Conservation (phyloP, 2,113 vertebrate species). For the Barbus barbus region DNA sequence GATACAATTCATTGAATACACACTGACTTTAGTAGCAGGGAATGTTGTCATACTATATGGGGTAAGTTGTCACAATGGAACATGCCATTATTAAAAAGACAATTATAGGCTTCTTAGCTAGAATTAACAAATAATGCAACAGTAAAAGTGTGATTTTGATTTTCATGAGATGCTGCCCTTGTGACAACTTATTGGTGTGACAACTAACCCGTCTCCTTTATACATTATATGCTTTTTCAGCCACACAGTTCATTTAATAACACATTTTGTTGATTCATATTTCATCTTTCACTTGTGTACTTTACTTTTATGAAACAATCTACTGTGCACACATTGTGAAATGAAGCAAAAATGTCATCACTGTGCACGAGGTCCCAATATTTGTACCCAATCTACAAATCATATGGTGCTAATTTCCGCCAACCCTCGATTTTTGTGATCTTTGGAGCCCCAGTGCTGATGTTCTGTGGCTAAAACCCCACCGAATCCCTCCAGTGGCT, state of each 20-base stretch:
- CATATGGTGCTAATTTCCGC: not conserved
- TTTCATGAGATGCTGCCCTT: not conserved
- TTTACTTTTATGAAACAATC: not conserved
- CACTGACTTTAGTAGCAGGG: too few relatives aligned
- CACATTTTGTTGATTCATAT: not conserved
- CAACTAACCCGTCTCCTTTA: not conserved
- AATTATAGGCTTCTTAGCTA: not conserved
- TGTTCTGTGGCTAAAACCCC: not conserved
- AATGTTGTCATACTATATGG: not conserved
- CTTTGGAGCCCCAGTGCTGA: not conserved
- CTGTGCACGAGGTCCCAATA: not conserved
- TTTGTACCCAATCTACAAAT: constrained; percentile 21
- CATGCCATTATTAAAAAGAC: not conserved
- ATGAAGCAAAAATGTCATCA: not conserved
- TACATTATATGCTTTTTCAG: too few relatives aligned
- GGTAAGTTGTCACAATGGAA: not conserved
- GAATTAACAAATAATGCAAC: not conserved
- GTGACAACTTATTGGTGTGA: too few relatives aligned
- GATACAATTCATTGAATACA: too few relatives aligned
- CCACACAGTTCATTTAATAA: too few relatives aligned
- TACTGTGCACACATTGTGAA: not conserved
- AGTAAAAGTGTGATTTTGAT: constrained; percentile 6
- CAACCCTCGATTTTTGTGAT: not conserved
- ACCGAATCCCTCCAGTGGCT: not conserved
- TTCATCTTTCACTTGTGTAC: not conserved